phyloP scores from a whole-genome alignment of 2,888 invertebrate species.

The Dryomyza anilis region DNA sequence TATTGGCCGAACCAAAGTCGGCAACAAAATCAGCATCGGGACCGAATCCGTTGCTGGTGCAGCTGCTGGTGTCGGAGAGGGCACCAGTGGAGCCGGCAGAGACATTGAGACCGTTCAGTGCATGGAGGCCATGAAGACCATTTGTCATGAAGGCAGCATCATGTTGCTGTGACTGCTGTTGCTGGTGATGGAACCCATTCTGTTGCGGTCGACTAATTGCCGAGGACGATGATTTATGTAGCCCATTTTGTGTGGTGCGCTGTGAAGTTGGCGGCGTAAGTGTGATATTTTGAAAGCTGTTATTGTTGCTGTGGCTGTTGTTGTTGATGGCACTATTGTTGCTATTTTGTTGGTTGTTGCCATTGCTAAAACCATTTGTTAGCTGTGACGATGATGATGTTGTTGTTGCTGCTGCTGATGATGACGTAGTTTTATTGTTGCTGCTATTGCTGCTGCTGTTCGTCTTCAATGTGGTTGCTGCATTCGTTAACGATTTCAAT shows the following conservation, averaged over 20 bases:
- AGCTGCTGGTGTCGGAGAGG: conserved; percentile 56
- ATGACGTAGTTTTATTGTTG: conserved; percentile 23
- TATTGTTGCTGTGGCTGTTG: conserved; percentile 35
- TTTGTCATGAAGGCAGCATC: conserved; percentile 36
- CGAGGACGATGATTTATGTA: conserved; percentile 49
- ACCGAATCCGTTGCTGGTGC: conserved; percentile 58
- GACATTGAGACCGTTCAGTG: conserved; percentile 49
- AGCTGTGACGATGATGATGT: conserved; percentile 27
- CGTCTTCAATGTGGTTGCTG: conserved; percentile 49
- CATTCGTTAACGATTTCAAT: conserved; percentile 58
- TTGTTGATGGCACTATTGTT: conserved; percentile 18
- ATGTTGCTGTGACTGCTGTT: conserved; percentile 26
- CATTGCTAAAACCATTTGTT: conserved; percentile 25
- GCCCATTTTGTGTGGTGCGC: conserved; percentile 54
- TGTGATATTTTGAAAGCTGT: conserved; percentile 54
- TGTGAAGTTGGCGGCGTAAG: conserved; percentile 58
- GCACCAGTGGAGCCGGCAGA: conserved; percentile 50
- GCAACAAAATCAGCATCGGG: conserved; percentile 68
- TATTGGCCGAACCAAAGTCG: conserved; percentile 74
- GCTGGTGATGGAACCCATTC: conserved; percentile 43
- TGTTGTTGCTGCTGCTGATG: conserved; percentile 27
- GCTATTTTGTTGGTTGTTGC: conserved; percentile 33
- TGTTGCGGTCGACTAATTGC: conserved; percentile 58
- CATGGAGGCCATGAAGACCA: conserved; percentile 33
- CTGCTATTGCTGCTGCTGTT: conserved; percentile 25